These are phyloP conservation scores for Synergus laeviventris DNA, from an alignment of 2,888 invertebrate species.

Conservation along the genomic window DNA sequence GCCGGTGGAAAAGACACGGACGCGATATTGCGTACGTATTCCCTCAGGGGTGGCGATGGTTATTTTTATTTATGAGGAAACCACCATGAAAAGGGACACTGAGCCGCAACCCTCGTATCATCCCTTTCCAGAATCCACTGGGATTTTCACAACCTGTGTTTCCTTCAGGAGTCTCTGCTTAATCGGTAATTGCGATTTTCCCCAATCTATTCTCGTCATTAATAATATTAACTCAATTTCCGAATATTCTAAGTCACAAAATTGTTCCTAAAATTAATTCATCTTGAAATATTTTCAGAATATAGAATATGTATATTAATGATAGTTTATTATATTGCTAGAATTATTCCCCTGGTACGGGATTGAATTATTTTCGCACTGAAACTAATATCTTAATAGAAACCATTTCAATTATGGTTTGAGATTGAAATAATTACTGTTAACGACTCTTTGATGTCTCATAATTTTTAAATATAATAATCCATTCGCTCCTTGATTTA, in stretches of 20 bases:
- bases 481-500: background rate
- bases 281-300: no score
- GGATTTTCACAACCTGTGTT: constrained; percentile 74
- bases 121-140: constrained; percentile 66
- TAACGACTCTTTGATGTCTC: background rate
- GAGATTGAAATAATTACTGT: background rate
- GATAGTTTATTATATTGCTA: no score
- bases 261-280: no score
- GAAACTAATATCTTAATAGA: background rate
- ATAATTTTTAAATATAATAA: background rate
- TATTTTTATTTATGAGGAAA: constrained; percentile 76
- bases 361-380: no score
- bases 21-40: constrained; percentile 71
- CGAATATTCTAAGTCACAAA: no score
- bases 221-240: constrained; percentile 3
- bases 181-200: constrained; percentile 48
- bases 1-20: constrained; percentile 60
- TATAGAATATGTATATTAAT: no score
- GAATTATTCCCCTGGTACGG: no score
- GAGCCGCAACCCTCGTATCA: constrained; percentile 58
- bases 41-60: constrained; percentile 70
- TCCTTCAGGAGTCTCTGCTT: constrained; percentile 58
- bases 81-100: constrained; percentile 74
- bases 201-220: background rate
- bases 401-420: background rate